phyloP scores from a whole-genome alignment of 2,888 invertebrate genomes.

The Calliopum simillimum region DNA sequence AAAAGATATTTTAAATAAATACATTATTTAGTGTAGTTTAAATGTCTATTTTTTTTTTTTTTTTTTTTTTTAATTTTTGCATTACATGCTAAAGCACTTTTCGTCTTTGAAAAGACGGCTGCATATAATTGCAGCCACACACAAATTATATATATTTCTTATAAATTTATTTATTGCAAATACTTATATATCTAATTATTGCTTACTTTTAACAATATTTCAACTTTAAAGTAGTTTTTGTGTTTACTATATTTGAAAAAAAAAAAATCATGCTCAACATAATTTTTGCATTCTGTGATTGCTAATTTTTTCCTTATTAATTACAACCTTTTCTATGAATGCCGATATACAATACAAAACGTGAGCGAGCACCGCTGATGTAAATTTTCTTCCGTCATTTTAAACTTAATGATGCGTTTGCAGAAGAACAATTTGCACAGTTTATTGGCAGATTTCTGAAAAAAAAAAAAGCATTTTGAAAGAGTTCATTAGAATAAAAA shows the following conservation, averaged over 20 bases:
- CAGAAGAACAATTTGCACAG: conserved; percentile 54
- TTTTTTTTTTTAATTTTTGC: not conserved
- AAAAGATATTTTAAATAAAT: no score
- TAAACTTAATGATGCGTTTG: conserved; percentile 36
- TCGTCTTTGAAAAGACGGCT: not conserved
- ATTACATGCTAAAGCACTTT: conserved; percentile 33
- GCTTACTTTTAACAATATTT: not conserved
- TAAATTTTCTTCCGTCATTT: conserved; percentile 6
- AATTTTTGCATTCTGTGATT: conserved; percentile 45
- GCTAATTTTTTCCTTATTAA: not conserved
- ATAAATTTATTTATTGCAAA: conserved; percentile 2
- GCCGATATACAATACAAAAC: not conserved
- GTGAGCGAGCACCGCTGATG: conserved; percentile 8
- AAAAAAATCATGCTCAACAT: conserved; percentile 55
- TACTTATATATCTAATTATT: not conserved
- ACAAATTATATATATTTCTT: not conserved
- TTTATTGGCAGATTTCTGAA: conserved; percentile 46
- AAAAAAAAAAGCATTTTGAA: not conserved
- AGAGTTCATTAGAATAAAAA: not conserved
- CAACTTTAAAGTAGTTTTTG: conserved; percentile 14
- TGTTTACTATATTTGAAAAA: conserved; percentile 24
- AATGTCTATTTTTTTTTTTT: not conserved
- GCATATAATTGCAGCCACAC: not conserved
- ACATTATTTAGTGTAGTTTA: not conserved
- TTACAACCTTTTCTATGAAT: conserved; percentile 12